These are phyloP conservation scores for Nomada fucata DNA, from an alignment of 2,888 invertebrate genomes.

Conservation along the genomic window DNA sequence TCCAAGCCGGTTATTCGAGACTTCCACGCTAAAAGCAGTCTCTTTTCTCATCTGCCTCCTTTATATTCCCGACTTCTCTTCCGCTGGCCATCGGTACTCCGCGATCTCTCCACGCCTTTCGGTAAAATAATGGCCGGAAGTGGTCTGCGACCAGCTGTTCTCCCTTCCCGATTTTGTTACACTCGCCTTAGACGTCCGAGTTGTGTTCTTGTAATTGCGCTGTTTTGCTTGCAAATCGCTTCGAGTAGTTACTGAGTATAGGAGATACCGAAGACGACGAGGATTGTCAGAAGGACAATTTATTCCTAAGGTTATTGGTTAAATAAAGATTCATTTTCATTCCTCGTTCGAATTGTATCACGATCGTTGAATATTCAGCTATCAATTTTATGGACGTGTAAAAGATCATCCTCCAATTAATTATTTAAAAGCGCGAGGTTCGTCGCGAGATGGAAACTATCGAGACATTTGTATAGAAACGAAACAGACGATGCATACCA, in stretches of 20 bases:
- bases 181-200: constrained; percentile 1
- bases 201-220: not conserved
- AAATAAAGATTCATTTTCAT: no score
- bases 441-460: no score
- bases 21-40: constrained; percentile 62
- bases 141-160: constrained; percentile 20
- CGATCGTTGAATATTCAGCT: no score
- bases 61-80: constrained; percentile 32
- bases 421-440: no score
- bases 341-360: no score
- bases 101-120: constrained; percentile 55
- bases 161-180: constrained; percentile 15
- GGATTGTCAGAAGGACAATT: not conserved
- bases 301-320: no score
- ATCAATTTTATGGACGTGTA: no score
- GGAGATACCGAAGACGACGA: not conserved
- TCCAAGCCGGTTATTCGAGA: constrained; percentile 55
- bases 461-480: no score
- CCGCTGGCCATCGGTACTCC: constrained; percentile 38
- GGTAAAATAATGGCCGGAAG: constrained; percentile 56
- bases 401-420: no score
- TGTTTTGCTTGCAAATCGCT: not conserved
- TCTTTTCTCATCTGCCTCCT: constrained; percentile 27
- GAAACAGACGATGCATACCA: no score
- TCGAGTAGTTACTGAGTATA: not conserved